Base-by-base conservation (phyloP, 2,888 invertebrate species). In the Agriopis marginaria region DNA sequence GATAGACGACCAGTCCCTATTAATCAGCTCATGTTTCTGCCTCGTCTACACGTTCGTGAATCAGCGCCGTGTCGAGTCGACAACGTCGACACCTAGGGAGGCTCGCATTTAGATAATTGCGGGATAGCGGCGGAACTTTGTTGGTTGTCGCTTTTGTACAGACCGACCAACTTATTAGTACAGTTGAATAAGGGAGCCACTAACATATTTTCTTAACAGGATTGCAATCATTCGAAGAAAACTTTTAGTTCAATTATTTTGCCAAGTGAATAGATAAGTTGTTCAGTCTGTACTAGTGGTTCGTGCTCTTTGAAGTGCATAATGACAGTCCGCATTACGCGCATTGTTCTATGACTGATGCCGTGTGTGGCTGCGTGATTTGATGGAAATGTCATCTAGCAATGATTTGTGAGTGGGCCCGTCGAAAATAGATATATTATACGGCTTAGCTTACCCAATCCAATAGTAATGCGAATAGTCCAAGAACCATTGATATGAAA, bases 61-160 rank as follows among this genome's bases (percentile, higher is more conserved):
- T 86, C 84, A 79, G 66, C 78, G 61, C 39, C 12, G 69, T 56
- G 49, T 49, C 54, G 68, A 51, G 58, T 68, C 68, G 58, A 54
- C 68, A 59, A 47, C 59, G 80, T 71, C 75, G 76, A 85, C 87
- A 88, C 89, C 87, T 86, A 81, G 75, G 80, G 77, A 77, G 80
- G 76, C 78, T 82, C 80, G 85, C 91, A 93, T 92, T 92, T 91
- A 91, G 91, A 92, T 93, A 91, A 93, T 92, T 91, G 89, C 88
- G 81, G 89, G 87, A 89, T 88, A 88, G 87, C 82, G 80, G 77
- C 76, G 83, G 84, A 86, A 87, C 88, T 87, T 86, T 84, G 89
- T 86, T 82, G 85, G 83, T 82, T 77, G 83, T 75, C 80, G 87
- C 85, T 87, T 89, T 90, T 89, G 92, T 86, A 78, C 79, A 79